phyloP scores from a whole-genome alignment of 2,113 vertebrate species.

The Hippocampus comes region DNA sequence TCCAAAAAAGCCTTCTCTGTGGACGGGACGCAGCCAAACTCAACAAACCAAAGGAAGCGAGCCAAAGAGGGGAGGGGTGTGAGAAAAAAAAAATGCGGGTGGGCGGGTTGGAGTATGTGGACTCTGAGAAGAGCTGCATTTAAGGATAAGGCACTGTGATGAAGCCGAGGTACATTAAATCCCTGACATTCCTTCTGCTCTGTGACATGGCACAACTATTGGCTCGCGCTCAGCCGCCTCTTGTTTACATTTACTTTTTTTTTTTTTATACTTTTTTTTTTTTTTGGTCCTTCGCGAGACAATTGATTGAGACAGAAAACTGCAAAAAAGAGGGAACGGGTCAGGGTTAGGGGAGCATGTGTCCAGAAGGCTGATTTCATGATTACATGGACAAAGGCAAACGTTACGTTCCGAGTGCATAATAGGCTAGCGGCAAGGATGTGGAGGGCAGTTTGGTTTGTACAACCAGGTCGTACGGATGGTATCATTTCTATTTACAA shows the following conservation, averaged over 20 bases:
- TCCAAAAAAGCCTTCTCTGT: constrained; percentile 64
- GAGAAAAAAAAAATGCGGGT: not conserved
- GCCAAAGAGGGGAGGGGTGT: not conserved
- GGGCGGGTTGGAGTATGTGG: constrained; percentile 22
- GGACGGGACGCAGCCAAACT: constrained; percentile 50
- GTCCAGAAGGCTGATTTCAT: constrained; percentile 29
- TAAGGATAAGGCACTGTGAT: constrained; percentile 81
- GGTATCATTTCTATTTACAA: constrained; percentile 43
- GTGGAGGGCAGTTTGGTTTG: constrained; percentile 10
- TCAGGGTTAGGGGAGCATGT: not conserved
- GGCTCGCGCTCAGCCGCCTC: constrained; percentile 53
- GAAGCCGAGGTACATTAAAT: constrained; percentile 82
- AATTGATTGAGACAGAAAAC: constrained; percentile 43
- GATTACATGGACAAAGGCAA: constrained; percentile 55
- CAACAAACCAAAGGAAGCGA: too few species aligned
- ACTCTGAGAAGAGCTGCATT: constrained; percentile 70
- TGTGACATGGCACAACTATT: constrained; percentile 70
- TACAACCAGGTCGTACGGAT: constrained; percentile 43
- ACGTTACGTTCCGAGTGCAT: constrained; percentile 52
- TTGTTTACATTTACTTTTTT: constrained; percentile 19
- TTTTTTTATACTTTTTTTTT: constrained; percentile 38
- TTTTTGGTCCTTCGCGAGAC: constrained; percentile 70
- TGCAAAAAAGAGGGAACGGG: constrained; percentile 25
- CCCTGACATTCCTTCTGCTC: constrained; percentile 79
- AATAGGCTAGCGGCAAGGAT: constrained; percentile 54